Evolutionary conservation across 2,888 invertebrate species (phyloP), one percentile per base, ranked within the genome.

Genomic region (Hydraecia micacea): DNA sequence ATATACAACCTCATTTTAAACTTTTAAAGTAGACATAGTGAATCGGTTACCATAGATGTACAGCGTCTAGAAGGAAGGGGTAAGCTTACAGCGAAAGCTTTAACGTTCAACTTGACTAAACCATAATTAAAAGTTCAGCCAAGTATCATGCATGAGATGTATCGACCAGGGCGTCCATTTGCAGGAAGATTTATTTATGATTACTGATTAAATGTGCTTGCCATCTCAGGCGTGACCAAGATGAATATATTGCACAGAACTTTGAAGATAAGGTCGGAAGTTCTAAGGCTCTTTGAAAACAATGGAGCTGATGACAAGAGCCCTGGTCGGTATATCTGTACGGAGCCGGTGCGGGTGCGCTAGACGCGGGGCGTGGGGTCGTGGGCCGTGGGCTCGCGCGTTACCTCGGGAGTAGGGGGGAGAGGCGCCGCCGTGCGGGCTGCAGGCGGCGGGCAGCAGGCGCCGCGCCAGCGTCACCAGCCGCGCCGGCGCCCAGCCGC

Each of bases 401-500:
- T 96, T 98, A 98, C 98, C 98, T 98, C 98, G 97, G 93, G 97
- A 97, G 97, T 98, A 98, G 95, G 98, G 97, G 93, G 97, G 97
- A 95, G 97, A 97, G 89, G 97, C 97, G 97, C 97, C 97, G 87
- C 93, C 97, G 97, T 97, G 97, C 96, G 97, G 97, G 95, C 97
- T 97, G 97, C 98, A 98, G 96, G 97, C 97, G 97, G 97, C 97
- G 95, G 98, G 97, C 97, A 98, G 97, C 97, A 98, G 97, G 94
- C 97, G 95, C 87, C 97, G 95, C 94, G 97, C 97, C 94, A 97
- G 94, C 89, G 94, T 93, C 93, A 95, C 96, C 92, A 97, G 96
- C 93, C 96, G 94, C 95, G 95, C 94, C 93, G 95, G 94, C 90
- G 93, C 93, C 95, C 96, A 95, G 90, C 90, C 92, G 90, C 90